Evolutionary conservation across 2,797 vertebrate species (phyloP).

Genomic region (Dryobates pubescens): DNA sequence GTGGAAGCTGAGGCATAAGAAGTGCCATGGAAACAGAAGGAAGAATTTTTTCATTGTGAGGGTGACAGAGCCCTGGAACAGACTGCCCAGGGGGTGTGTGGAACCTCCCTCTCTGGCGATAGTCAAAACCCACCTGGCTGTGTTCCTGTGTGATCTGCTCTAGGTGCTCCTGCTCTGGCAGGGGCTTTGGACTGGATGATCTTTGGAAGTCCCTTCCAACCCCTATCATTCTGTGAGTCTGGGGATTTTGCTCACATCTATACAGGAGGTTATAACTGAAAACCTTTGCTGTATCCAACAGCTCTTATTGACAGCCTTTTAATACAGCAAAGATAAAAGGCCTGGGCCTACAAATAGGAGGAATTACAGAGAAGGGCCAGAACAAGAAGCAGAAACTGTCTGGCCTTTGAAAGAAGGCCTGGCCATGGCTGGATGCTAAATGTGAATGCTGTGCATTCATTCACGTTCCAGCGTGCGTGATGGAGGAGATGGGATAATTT

Average conservation of each 20-base stretch:
- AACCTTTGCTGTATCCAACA: neutral
- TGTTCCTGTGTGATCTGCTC: too few relatives aligned
- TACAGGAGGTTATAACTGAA: neutral
- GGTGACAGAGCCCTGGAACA: too few relatives aligned
- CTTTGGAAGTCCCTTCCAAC: too few relatives aligned
- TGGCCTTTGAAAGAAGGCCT: conserved; percentile 53
- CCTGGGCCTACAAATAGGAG: neutral
- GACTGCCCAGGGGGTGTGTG: too few relatives aligned
- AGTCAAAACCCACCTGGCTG: too few relatives aligned
- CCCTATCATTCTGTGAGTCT: too few relatives aligned
- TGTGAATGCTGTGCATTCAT: conserved; percentile 60
- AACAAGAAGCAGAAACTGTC: conserved; percentile 13
- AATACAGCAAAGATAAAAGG: neutral
- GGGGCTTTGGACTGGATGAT: too few relatives aligned
- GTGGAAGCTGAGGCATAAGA: too few relatives aligned
- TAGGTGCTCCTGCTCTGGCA: too few relatives aligned
- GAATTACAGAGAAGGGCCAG: neutral
- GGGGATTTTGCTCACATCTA: neutral
- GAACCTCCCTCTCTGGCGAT: too few relatives aligned
- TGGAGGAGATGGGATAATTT: conserved; percentile 73
- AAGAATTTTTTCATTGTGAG: too few relatives aligned
- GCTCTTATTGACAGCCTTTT: neutral
- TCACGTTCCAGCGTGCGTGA: conserved; percentile 48
- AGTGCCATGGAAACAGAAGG: too few relatives aligned
- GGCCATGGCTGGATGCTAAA: conserved; percentile 6